phyloP scores from a whole-genome alignment of 2,888 invertebrate genomes.

The Formica aserva region DNA sequence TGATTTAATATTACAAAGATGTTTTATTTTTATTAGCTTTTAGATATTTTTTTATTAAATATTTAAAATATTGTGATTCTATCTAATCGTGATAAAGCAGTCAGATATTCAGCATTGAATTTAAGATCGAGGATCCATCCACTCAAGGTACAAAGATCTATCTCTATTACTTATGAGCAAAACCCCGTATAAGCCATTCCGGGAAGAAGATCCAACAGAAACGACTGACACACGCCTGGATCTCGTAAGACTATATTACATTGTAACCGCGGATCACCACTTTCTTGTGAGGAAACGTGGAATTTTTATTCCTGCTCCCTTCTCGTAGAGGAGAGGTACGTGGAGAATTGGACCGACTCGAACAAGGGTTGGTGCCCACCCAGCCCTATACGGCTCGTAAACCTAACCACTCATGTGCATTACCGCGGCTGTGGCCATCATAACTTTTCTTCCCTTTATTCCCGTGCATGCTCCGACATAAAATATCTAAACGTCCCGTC shows the following conservation, averaged over 20 bases:
- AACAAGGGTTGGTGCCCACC: constrained; percentile 38
- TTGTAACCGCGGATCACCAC: constrained; percentile 47
- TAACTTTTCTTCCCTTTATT: constrained; percentile 80
- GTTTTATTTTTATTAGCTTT: background rate
- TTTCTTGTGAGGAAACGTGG: constrained; percentile 31
- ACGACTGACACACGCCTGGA: constrained; percentile 45
- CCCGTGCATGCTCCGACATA: constrained; percentile 74
- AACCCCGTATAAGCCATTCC: background rate
- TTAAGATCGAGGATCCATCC: background rate
- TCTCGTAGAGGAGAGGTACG: background rate
- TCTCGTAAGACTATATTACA: constrained; percentile 46
- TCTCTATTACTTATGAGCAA: constrained; percentile 25
- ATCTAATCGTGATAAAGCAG: background rate
- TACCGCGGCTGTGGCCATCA: constrained; percentile 74
- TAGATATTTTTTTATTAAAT: background rate
- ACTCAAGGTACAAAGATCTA: background rate
- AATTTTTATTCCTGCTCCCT: constrained; percentile 60
- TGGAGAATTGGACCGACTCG: constrained; percentile 33
- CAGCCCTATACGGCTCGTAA: constrained; percentile 76
- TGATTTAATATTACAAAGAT: background rate
- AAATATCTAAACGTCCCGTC: constrained; percentile 73
- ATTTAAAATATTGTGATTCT: background rate
- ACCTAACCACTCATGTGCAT: constrained; percentile 73
- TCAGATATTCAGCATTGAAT: constrained; percentile 5
- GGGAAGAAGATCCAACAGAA: constrained; percentile 15